These are phyloP conservation scores for Cynodonichthys magdalenae DNA, from an alignment of 2,797 vertebrate species.

Conservation along the genomic window DNA sequence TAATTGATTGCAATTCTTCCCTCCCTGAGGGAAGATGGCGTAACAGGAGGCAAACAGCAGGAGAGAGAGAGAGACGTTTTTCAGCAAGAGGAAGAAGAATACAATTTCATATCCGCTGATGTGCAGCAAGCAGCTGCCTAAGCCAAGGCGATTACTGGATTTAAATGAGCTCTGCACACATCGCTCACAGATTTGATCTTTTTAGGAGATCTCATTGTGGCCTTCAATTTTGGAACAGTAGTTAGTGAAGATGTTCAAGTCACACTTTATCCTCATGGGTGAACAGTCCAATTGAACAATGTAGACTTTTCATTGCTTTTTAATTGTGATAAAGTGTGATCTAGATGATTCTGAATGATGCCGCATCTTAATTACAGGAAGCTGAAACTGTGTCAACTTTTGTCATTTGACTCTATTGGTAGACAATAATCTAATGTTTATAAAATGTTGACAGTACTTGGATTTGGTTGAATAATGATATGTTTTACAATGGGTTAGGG, in stretches of 20 bases:
- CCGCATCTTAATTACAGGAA: conserved; percentile 14
- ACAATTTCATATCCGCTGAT: conserved; percentile 45
- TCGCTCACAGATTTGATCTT: conserved; percentile 32
- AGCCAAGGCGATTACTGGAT: conserved; percentile 38
- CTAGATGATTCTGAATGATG: conserved; percentile 13
- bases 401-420: background rate
- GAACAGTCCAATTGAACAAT: conserved; percentile 12
- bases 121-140: conserved; percentile 33
- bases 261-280: conserved; percentile 27
- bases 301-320: background rate
- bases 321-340: background rate
- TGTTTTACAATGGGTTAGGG: conserved; percentile 27
- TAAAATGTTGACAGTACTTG: conserved; percentile 23
- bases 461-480: conserved; percentile 24
- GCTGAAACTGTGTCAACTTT: conserved; percentile 21
- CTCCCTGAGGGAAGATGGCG: conserved; percentile 60
- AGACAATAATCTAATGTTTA: conserved; percentile 18
- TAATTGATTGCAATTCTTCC: conserved; percentile 78
- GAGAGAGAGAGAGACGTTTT: conserved; percentile 49
- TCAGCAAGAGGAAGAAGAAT: conserved; percentile 49
- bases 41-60: conserved; percentile 64
- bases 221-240: conserved; percentile 5
- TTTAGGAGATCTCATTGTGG: background rate
- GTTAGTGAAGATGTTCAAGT: conserved; percentile 14
- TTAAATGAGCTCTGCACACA: conserved; percentile 24